Base-by-base conservation (phyloP, 1,140 invertebrate species). In the Pomacea maculata region DNA sequence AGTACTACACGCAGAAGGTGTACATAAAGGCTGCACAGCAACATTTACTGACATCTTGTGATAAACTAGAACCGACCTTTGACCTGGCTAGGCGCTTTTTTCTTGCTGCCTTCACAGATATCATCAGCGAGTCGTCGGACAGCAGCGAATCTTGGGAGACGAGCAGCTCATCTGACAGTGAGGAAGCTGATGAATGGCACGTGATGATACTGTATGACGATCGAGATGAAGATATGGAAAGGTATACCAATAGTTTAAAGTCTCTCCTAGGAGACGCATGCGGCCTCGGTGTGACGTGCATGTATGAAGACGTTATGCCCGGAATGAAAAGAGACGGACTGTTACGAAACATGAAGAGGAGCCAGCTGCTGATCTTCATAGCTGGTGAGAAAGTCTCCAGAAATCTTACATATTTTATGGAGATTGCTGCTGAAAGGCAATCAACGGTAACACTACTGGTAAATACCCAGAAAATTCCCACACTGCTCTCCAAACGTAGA, bases 401-500 rank as follows among this genome's bases (percentile, higher is more conserved):
- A 19, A 29, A 34, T 25, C 34, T 52, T 6, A 45, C 54, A 29
- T 78, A n/a, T n/a, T 55, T 52, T 19, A 70, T 78, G 17, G 11
- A 54, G 12, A 21, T 71, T 67, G 65, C 54, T 8, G 77, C 65
- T 52, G 70, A 57, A 54, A 45, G 54, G 19, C 8, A 12, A 6
- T 57, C 77, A 55, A 78, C 65, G n/a, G 77, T 78, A 52, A 78
- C 77, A 25, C 9, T 78, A n/a, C 54, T 78, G 11, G 45, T 70
- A n/a, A 65, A 71, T n/a, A 67, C 65, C 12, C 29, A 55, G 4
- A 65, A 29, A n/a, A 34, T 70, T 10, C 77, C 77, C 10, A 14
- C 29, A 19, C 10, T 55, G 64, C 77, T 78, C 14, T 57, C 64
- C 14, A 15, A 6, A 55, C 65, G 55, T 45, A 65, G 65, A 7